Evolutionary conservation across 2,113 vertebrate species (phyloP), one percentile per base, ranked within the genome.

Genomic region (Pseudorectes ferrugineus): DNA sequence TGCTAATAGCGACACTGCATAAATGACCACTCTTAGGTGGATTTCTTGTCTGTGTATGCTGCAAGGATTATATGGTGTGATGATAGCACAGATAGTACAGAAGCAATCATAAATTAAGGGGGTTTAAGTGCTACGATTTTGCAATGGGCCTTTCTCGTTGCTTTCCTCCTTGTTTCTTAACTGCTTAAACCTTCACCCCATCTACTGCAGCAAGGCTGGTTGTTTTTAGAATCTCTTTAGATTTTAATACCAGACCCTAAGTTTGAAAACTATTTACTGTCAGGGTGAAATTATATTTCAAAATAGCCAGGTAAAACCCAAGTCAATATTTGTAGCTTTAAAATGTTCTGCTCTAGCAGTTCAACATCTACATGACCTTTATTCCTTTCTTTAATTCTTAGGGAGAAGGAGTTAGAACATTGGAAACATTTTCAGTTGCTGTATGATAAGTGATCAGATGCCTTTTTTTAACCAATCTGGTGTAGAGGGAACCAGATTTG

Each of bases 241-340:
- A 61, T 88, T 79, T 91, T 91, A 51, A 89, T 93, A 84, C 71
- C 90, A 71, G 42, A 58, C 36, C 45, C 36, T 89, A 86, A 93
- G 87, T 89, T 88, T 94, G 78, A 84, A 95, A 95, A 77, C 63
- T 92, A 3, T 75, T 76, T 72, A 48, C 35, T 83, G 66, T 36
- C 43, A 72, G 65, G 54, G 55, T 86, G 66, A 96, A 87, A 72
- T 79, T 91, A 46, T 84, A 67, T 74, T 85, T 96, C 48, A 90
- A 66, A 95, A 91, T 92, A 95, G 74, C n/a, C 73, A 96, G 71
- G 86, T 93, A 89, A 96, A 97, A 46, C 35, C 43, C 72, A 88
- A 21, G 43, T 93, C 45, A 73, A 5, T 96, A 49, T 95, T 95
- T 93, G 35, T 61, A 89, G 43, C 40, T 85, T 82, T 81, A 73